Percentiles rank a stretch among this genome's conserved stretches.
Conservation (phyloP, 92 coral and sea anemone species). For the Palythoa grandiflora region DNA sequence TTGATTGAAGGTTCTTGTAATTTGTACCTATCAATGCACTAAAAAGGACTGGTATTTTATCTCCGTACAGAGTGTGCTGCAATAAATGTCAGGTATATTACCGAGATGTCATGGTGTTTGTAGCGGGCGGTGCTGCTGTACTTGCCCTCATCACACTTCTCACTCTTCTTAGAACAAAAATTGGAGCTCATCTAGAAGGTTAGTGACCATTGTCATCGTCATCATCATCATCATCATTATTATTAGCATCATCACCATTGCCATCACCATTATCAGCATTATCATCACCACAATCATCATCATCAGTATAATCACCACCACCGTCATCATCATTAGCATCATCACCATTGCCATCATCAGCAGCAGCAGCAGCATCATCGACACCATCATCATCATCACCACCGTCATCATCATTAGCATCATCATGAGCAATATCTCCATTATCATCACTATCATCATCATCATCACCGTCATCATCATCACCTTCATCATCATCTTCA, state of each 20-base stretch:
- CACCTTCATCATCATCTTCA: not conserved
- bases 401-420: not conserved
- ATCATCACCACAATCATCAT: too few relatives aligned
- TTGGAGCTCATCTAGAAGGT: slow-evolving; percentile 57
- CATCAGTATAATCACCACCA: not conserved
- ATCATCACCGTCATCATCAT: not conserved
- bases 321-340: too few relatives aligned
- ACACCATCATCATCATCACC: not conserved
- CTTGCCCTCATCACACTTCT: slow-evolving; percentile 74
- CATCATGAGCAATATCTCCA: not conserved
- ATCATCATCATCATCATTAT: not conserved
- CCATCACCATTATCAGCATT: not conserved
- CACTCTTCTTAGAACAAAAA: slow-evolving; percentile 64
- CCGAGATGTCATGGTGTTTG: slow-evolving; percentile 79
- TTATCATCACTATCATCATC: not conserved
- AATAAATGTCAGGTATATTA: slow-evolving; percentile 58
- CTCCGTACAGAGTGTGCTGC: slow-evolving; percentile 39
- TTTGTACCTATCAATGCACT: not conserved
- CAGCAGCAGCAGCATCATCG: not conserved
- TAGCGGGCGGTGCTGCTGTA: slow-evolving; percentile 83
- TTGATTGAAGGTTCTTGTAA: too few relatives aligned
- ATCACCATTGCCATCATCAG: too few relatives aligned
- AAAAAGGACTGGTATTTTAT: not conserved
- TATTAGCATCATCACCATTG: not conserved
- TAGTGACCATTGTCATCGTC: not conserved